Conservation (phyloP, 2,888 invertebrate genomes). For the Cyclophora albipunctata region DNA sequence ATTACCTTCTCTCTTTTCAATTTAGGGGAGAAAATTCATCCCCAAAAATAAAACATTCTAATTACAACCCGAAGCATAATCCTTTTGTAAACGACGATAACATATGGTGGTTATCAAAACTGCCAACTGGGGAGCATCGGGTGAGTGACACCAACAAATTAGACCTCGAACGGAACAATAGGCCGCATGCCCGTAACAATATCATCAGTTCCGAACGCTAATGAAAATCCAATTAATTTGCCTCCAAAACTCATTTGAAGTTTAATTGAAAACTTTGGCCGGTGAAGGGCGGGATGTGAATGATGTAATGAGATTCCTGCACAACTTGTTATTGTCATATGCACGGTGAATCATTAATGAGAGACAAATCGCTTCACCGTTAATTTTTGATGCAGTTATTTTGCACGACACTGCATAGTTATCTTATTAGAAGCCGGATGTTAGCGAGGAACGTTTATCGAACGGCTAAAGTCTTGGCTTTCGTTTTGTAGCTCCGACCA, state of each 20-base stretch:
- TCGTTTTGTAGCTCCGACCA: constrained; percentile 40
- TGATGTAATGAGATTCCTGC: constrained; percentile 68
- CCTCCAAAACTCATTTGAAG: constrained; percentile 71
- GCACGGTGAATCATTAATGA: constrained; percentile 63
- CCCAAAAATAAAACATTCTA: no score
- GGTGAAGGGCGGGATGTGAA: constrained; percentile 52
- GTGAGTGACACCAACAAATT: constrained; percentile 43
- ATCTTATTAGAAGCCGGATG: constrained; percentile 38
- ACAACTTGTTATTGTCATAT: constrained; percentile 66
- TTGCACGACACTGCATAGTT: constrained; percentile 25
- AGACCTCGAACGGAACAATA: constrained; percentile 44
- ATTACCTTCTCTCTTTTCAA: no score
- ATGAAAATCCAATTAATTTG: constrained; percentile 74
- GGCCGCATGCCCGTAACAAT: constrained; percentile 65
- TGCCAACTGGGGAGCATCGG: constrained; percentile 33
- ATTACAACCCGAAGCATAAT: no score
- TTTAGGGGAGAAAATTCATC: no score
- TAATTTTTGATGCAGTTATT: constrained; percentile 35
- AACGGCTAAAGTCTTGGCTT: constrained; percentile 20
- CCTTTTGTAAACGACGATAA: not conserved
- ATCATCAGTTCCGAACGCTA: constrained; percentile 70
- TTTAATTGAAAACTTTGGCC: constrained; percentile 71
- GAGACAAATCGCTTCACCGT: constrained; percentile 49
- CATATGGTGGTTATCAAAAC: not conserved
- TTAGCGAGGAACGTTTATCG: constrained; percentile 11